Evolutionary conservation across 2,888 invertebrate genomes (phyloP), one percentile per base, ranked within the genome.

Genomic region (Pterostichus niger): DNA sequence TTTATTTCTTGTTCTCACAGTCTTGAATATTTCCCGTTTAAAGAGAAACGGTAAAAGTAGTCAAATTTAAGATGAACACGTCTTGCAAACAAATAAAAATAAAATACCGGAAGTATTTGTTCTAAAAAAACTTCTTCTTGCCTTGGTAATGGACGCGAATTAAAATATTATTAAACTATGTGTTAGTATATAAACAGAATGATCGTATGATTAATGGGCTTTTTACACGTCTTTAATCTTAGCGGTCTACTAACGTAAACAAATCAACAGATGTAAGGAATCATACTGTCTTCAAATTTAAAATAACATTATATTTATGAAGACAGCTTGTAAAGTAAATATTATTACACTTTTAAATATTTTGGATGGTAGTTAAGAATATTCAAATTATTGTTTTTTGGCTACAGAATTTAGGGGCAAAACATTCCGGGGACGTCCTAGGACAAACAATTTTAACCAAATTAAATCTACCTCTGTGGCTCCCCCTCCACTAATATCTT

Each of bases 151-250:
- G 15, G 40, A 40, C 9, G 24, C 59, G 17, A 24, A 24, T 11
- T 59, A 31, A 24, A 24, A 11, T 59, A 24, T 24, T 24, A 24
- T 59, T 59, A 59, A 6, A 24, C 24, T 59, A 5, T 10, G 56
- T 24, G 6, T 31, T 17, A 59, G 1, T 24, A 31, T 59, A 11
- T 59, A 31, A 11, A 59, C 24, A 24, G 5, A 59, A 59, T 24
- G 0, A 11, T 11, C 59, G 24, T 59, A 59, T 31, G 59, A 59
- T 59, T 59, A 59, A 59, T 59, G 59, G 59, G 10, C 9, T 59
- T 59, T 59, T 40, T 40, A 5, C 40, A 5, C 6, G 40, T 40
- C 59, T 59, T 59, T 59, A 59, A 59, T 59, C 17, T 59, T 24
- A 59, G 17, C 59, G 24, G 1, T 59, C 17, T 31, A 17, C 11